Percentiles rank a stretch among this genome's conserved stretches.
Evolutionary conservation across 2,113 vertebrate species (phyloP).

Genomic region (Chlamydotis undulata): DNA sequence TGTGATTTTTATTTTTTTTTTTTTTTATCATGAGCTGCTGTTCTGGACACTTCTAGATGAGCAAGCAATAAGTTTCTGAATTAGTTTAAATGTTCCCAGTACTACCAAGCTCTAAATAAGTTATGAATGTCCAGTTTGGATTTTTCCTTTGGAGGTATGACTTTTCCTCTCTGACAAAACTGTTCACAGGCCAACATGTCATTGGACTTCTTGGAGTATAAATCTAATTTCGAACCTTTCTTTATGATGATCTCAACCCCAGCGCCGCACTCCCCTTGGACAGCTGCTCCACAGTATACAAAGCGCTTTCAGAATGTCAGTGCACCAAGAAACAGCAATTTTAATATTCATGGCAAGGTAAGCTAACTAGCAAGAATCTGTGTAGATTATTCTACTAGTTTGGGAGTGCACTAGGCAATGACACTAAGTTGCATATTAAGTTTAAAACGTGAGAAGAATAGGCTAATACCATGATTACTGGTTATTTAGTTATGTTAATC

Average conservation of each 20-base stretch:
- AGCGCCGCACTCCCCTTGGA: slow-evolving; percentile 95
- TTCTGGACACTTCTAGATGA: not conserved
- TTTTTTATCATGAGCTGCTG: not conserved
- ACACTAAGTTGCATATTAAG: not conserved
- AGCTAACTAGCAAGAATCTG: not conserved
- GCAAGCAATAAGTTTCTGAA: not conserved
- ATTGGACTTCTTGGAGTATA: slow-evolving; percentile 91
- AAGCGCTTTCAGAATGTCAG: slow-evolving; percentile 82
- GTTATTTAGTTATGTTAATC: not conserved
- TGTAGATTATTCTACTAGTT: not conserved
- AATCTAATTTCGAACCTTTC: slow-evolving; percentile 90
- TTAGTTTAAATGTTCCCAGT: not conserved
- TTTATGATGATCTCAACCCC: slow-evolving; percentile 99
- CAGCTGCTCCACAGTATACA: slow-evolving; percentile 92
- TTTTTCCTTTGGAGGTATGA: not conserved
- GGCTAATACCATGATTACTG: not conserved
- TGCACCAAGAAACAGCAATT: slow-evolving; percentile 92
- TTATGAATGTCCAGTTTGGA: not conserved
- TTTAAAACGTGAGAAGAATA: not conserved
- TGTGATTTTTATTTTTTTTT: not conserved
- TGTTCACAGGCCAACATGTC: slow-evolving; percentile 90
- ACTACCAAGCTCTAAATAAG: not conserved
- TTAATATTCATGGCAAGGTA: slow-evolving; percentile 93
- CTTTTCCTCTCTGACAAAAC: not conserved
- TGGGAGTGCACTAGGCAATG: not conserved